These are phyloP conservation scores for Orientallactaga sibirica DNA, from an alignment of 2,797 vertebrate genomes.

Conservation along the genomic window DNA sequence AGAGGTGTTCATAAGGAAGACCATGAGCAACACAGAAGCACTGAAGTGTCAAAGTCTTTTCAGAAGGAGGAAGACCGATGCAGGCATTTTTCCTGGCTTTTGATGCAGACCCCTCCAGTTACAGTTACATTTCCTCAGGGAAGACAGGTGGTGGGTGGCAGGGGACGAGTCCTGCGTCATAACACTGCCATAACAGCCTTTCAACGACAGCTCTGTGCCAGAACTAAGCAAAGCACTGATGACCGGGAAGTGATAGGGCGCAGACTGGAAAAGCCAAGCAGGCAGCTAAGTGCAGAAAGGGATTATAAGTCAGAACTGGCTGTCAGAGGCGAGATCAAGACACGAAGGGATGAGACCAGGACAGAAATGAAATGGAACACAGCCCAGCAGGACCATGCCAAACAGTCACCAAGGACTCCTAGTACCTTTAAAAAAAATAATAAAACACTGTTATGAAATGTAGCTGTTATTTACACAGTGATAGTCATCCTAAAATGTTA, in stretches of 20 bases:
- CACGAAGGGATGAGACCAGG: background rate
- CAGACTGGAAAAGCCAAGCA: slow-evolving; percentile 50
- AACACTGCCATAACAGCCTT: slow-evolving; percentile 5
- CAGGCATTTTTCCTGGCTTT: background rate
- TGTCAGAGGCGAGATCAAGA: slow-evolving; percentile 24
- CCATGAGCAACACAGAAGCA: background rate
- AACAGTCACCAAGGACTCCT: background rate
- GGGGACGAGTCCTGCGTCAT: background rate
- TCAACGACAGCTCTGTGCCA: slow-evolving; percentile 55
- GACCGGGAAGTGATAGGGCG: slow-evolving; percentile 64
- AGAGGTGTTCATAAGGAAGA: slow-evolving; percentile 15
- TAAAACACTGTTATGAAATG: background rate
- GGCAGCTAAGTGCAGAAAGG: slow-evolving; percentile 37
- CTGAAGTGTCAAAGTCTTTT: background rate
- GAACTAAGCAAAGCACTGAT: slow-evolving; percentile 58
- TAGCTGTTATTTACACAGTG: slow-evolving; percentile 42
- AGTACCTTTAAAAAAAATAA: slow-evolving; percentile 10
- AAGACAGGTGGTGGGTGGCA: background rate
- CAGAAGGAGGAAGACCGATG: background rate
- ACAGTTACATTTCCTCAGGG: background rate
- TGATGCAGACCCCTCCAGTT: background rate
- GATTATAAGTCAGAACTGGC: slow-evolving; percentile 24
- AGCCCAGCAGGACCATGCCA: background rate
- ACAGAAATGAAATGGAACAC: slow-evolving; percentile 9
- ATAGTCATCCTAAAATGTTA: slow-evolving; percentile 51